A percentile compares a stretch with the other conserved stretches of the same genome.
phyloP scores from a whole-genome alignment of 2,113 vertebrate genomes.

The Gobius niger region DNA sequence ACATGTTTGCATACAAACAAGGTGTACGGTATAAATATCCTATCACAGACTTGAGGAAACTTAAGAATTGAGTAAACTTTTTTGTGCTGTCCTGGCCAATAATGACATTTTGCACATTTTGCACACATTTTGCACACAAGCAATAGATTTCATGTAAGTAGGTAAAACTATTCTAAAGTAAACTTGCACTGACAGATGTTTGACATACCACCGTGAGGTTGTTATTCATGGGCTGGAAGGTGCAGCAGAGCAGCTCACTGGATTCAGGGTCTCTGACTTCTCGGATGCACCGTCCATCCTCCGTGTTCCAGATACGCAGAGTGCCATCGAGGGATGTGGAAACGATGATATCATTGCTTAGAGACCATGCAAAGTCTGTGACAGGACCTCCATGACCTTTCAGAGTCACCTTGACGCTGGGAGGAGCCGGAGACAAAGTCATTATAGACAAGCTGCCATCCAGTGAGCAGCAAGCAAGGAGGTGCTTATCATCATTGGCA shows the following conservation, averaged over 20 bases:
- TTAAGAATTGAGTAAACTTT: too few relatives aligned
- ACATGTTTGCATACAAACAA: neutral
- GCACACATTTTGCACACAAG: too few relatives aligned
- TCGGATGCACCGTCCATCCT: conserved; percentile 89
- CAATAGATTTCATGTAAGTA: too few relatives aligned
- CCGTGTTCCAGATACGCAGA: conserved; percentile 91
- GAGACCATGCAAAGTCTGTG: conserved; percentile 93
- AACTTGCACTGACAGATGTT: neutral
- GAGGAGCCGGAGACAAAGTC: conserved; percentile 85
- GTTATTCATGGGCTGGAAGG: conserved; percentile 95
- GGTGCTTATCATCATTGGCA: conserved; percentile 90
- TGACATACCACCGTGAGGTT: conserved; percentile 91
- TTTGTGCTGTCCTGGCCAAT: neutral
- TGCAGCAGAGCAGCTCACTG: conserved; percentile 90
- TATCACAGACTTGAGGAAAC: too few relatives aligned
- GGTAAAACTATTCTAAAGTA: too few relatives aligned
- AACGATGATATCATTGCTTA: conserved; percentile 95
- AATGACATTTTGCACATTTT: neutral
- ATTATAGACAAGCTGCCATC: conserved; percentile 91
- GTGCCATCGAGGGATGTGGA: conserved; percentile 88
- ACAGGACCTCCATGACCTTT: conserved; percentile 85
- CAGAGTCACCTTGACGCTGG: conserved; percentile 84
- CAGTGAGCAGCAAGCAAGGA: conserved; percentile 92
- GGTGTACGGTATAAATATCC: neutral
- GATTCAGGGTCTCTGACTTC: conserved; percentile 88